These are phyloP conservation scores for Slavum lentiscoides DNA, from an alignment of 2,888 invertebrate species.

Conservation along the genomic window DNA sequence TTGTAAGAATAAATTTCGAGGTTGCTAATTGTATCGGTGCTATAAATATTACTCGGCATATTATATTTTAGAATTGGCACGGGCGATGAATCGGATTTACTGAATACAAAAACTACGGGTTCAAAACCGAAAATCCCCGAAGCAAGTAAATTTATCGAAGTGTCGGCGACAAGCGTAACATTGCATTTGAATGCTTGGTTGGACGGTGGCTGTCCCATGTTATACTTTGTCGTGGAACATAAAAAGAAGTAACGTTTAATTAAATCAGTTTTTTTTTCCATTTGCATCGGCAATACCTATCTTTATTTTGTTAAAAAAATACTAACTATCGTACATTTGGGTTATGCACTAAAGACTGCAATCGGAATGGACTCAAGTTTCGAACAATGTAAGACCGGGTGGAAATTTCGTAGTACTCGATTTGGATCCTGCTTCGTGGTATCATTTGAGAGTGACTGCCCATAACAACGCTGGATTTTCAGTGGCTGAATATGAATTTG, in stretches of 20 bases:
- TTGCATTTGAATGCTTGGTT: slow-evolving; percentile 91
- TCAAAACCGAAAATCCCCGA: slow-evolving; percentile 91
- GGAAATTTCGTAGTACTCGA: slow-evolving; percentile 90
- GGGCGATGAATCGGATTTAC: slow-evolving; percentile 84
- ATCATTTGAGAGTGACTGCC: slow-evolving; percentile 85
- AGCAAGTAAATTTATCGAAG: slow-evolving; percentile 87
- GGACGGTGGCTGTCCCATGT: slow-evolving; percentile 93
- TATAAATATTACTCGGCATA: not conserved
- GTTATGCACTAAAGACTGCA: slow-evolving; percentile 67
- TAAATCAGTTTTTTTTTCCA: not conserved
- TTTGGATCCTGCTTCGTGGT: slow-evolving; percentile 91
- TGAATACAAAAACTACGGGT: slow-evolving; percentile 88
- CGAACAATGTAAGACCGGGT: slow-evolving; percentile 88
- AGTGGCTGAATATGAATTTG: slow-evolving; percentile 93
- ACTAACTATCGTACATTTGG: slow-evolving; percentile 3
- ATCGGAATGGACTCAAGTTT: slow-evolving; percentile 91
- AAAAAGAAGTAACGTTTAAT: slow-evolving; percentile 75
- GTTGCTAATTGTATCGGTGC: not conserved
- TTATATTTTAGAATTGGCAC: slow-evolving; percentile 75
- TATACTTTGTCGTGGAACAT: slow-evolving; percentile 92
- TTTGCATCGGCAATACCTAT: slow-evolving; percentile 16
- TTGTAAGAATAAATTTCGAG: slow-evolving; percentile 64
- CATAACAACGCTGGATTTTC: slow-evolving; percentile 96
- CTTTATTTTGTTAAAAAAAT: slow-evolving; percentile 3
- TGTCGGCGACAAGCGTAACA: slow-evolving; percentile 89